These are phyloP conservation scores for Nylanderia fulva DNA, from an alignment of 1,140 invertebrate species.

Conservation along the genomic window DNA sequence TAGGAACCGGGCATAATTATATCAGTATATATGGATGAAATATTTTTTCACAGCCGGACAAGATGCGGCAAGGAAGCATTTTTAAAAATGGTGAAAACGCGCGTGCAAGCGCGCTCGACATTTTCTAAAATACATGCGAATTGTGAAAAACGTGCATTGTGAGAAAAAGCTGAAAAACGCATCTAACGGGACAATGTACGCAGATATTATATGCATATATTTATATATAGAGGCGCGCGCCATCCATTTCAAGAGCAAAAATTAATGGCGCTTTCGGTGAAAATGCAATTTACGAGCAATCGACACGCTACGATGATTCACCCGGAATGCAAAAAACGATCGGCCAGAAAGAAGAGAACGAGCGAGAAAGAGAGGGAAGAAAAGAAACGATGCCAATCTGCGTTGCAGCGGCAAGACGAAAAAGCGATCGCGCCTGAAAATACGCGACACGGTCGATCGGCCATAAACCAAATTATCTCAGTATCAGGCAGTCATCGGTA, in stretches of 20 bases:
- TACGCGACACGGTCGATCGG: background rate
- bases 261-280: slow-evolving; percentile 70
- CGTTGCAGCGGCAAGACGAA: slow-evolving; percentile 38
- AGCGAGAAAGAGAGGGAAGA: background rate
- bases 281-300: slow-evolving; percentile 73
- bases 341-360: slow-evolving; percentile 34
- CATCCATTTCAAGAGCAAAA: slow-evolving; percentile 55
- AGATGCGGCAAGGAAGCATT: slow-evolving; percentile 11
- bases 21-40: background rate
- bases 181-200: background rate
- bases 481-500: background rate
- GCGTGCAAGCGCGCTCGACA: background rate
- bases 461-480: slow-evolving; percentile 10
- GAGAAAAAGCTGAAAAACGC: background rate
- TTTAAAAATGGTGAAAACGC: background rate
- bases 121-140: slow-evolving; percentile 27
- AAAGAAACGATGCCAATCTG: slow-evolving; percentile 30
- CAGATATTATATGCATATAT: slow-evolving; percentile 20
- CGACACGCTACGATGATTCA: slow-evolving; percentile 70
- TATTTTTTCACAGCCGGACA: slow-evolving; percentile 6
- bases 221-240: slow-evolving; percentile 31
- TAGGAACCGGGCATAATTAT: background rate
- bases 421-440: slow-evolving; percentile 20
- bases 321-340: slow-evolving; percentile 39
- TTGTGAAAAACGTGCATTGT: slow-evolving; percentile 15